Conservation (phyloP, 2,113 vertebrate genomes). For the Corvus hawaiiensis region DNA sequence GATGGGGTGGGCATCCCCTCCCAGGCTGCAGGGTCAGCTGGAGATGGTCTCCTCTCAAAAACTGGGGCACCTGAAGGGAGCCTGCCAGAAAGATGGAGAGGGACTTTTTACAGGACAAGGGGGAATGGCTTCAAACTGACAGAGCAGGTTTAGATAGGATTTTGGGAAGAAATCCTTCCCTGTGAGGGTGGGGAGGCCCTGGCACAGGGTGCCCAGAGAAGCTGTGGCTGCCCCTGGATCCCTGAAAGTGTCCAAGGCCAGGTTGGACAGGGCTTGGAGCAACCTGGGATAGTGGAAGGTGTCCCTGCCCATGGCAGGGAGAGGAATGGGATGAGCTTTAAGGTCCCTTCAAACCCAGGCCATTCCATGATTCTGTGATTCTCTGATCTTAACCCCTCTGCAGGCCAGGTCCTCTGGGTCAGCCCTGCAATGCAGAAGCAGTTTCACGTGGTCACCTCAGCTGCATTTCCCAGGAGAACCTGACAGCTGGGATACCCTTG, state of each 20-base stretch:
- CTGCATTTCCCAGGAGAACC: neutral
- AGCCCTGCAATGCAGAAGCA: neutral
- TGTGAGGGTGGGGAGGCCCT: neutral
- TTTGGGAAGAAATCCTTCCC: neutral
- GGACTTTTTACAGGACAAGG: neutral
- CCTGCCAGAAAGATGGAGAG: neutral
- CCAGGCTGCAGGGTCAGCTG: neutral
- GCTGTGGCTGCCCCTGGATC: neutral
- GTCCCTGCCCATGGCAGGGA: neutral
- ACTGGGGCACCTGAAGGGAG: neutral
- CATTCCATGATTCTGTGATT: neutral
- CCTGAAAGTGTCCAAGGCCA: neutral
- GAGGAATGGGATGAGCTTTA: neutral
- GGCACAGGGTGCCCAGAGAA: neutral
- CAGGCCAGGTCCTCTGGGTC: neutral
- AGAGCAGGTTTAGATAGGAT: neutral
- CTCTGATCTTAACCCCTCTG: neutral
- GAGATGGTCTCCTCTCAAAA: neutral
- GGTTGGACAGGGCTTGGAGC: neutral
- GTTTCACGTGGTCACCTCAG: neutral
- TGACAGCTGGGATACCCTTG: neutral
- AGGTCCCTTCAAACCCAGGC: neutral
- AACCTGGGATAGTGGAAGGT: accelerated
- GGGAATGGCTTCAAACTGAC: neutral
- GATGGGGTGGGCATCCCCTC: neutral